Conservation (phyloP, 2,113 vertebrate genomes). For the Rhineura floridana region DNA sequence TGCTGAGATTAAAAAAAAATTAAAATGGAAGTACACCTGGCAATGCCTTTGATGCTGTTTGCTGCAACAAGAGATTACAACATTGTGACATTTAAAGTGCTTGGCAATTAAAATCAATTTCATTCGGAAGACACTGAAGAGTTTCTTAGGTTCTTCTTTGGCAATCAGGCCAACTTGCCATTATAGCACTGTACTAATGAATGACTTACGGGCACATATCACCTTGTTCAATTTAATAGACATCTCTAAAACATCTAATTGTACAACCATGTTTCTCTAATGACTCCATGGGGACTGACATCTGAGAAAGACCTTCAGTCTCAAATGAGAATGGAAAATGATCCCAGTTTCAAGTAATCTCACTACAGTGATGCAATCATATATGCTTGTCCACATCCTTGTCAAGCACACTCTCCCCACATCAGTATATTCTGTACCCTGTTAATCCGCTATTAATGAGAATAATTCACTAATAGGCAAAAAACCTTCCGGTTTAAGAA, state of each 20-base stretch:
- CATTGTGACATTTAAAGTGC: rapidly evolving
- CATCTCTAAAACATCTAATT: constrained; percentile 53
- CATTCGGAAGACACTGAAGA: constrained; percentile 35
- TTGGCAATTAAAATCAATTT: constrained; percentile 59
- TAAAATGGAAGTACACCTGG: constrained; percentile 14
- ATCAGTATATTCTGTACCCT: constrained; percentile 37
- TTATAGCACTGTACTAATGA: constrained; percentile 44
- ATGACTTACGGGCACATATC: constrained; percentile 27
- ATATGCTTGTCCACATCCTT: not conserved
- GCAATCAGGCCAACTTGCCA: constrained; percentile 35
- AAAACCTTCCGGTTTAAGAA: too few species aligned
- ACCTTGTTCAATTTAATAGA: constrained; percentile 50
- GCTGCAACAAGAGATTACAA: not conserved
- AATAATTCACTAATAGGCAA: too few species aligned
- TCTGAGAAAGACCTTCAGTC: constrained; percentile 36
- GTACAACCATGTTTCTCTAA: constrained; percentile 31
- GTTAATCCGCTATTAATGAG: too few species aligned
- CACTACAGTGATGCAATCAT: constrained; percentile 16
- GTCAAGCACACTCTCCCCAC: constrained; percentile 1
- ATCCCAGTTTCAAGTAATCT: constrained; percentile 47
- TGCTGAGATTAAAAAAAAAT: constrained; percentile 1
- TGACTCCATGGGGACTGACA: constrained; percentile 4
- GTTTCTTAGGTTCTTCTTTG: constrained; percentile 31
- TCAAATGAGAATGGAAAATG: constrained; percentile 39
- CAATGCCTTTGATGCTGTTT: constrained; percentile 7